A percentile compares a stretch with the other conserved stretches of the same genome.
Conservation (phyloP, 2,113 vertebrate genomes). For the Symphodus melops region DNA sequence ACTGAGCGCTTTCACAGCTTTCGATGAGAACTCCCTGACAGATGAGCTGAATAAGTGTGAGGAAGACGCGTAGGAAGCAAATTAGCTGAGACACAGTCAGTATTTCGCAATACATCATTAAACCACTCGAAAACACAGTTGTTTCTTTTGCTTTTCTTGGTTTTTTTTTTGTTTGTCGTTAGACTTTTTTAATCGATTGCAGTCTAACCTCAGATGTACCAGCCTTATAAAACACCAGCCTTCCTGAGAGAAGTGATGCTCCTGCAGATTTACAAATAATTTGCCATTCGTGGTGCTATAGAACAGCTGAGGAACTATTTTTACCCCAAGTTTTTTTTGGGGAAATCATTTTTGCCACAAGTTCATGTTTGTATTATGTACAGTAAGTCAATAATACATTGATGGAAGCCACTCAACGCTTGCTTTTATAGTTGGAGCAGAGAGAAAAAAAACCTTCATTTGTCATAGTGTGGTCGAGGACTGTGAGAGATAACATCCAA, state of each 20-base stretch:
- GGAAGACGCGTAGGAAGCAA: slow-evolving; percentile 31
- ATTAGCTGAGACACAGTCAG: slow-evolving; percentile 47
- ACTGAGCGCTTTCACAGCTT: neutral
- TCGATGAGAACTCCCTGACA: slow-evolving; percentile 16
- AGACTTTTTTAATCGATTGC: slow-evolving; percentile 18
- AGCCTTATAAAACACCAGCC: neutral
- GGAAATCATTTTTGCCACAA: neutral
- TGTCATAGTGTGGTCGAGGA: slow-evolving; percentile 31
- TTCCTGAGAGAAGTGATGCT: neutral
- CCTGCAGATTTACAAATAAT: slow-evolving; percentile 2
- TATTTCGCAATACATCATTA: slow-evolving; percentile 50
- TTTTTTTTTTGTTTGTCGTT: slow-evolving; percentile 14
- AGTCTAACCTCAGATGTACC: neutral
- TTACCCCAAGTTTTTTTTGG: neutral
- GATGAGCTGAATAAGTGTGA: slow-evolving; percentile 41
- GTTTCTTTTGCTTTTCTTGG: slow-evolving; percentile 44
- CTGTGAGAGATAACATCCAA: slow-evolving; percentile 57
- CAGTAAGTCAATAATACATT: slow-evolving; percentile 6
- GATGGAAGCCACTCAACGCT: neutral
- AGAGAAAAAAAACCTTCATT: slow-evolving; percentile 36
- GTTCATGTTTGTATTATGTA: neutral
- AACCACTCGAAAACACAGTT: slow-evolving; percentile 47
- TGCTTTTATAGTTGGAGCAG: slow-evolving; percentile 21
- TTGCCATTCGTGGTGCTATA: neutral
- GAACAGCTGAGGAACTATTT: neutral